Conservation (phyloP, 2,888 invertebrate species). For the Eilema depressum region DNA sequence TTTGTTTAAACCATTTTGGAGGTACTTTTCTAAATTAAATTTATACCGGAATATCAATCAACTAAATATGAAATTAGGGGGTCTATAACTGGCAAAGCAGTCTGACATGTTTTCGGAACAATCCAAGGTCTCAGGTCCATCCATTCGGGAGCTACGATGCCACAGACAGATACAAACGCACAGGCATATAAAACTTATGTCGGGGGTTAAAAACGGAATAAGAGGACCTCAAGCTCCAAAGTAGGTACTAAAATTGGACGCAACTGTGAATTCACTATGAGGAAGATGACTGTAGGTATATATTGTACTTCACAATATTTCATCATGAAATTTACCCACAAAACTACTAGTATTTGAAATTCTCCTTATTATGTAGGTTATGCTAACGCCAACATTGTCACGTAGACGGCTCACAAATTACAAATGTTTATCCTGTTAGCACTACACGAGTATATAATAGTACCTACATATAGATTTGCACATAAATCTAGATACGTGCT, state of each 20-base stretch:
- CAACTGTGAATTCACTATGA: neutral
- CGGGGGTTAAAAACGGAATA: too few species aligned
- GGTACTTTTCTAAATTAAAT: neutral
- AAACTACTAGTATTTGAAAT: neutral
- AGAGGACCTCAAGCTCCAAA: too few species aligned
- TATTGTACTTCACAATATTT: neutral
- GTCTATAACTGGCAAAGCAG: too few species aligned
- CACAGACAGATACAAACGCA: too few species aligned
- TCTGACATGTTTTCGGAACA: too few species aligned
- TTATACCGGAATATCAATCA: conserved; percentile 1
- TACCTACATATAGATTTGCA: neutral
- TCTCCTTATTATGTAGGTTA: conserved; percentile 20
- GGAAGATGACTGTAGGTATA: neutral
- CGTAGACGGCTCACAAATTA: conserved; percentile 36
- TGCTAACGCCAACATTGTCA: conserved; percentile 44
- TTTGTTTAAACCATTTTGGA: neutral
- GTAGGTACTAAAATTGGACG: neutral
- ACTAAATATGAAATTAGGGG: too few species aligned
- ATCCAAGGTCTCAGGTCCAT: too few species aligned
- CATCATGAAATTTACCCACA: neutral
- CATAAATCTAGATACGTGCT: conserved; percentile 29
- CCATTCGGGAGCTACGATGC: too few species aligned
- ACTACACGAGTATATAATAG: neutral
- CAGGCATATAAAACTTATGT: too few species aligned
- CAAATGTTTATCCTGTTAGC: conserved; percentile 42